Conservation (phyloP, 1,140 invertebrate species). For the Stegodyphus dumicola region DNA sequence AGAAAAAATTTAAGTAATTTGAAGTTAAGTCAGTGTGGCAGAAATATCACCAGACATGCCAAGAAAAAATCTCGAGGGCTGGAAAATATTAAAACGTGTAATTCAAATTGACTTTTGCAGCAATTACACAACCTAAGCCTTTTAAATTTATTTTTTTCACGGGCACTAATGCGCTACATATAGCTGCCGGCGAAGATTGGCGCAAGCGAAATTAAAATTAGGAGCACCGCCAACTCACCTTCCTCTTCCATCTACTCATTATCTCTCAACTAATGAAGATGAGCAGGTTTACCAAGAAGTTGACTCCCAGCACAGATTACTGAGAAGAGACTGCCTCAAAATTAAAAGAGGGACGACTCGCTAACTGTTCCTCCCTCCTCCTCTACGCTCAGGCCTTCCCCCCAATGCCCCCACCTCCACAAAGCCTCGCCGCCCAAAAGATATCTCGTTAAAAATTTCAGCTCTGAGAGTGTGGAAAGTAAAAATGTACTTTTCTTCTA, state of each 20-base stretch:
- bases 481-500: no score
- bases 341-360: not conserved
- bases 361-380: not conserved
- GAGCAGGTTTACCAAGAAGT: constrained; percentile 5
- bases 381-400: not conserved
- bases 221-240: not conserved
- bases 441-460: not conserved
- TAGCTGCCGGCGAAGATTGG: constrained; percentile 8
- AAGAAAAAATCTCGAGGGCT: no score
- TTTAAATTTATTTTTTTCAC: constrained; percentile 28
- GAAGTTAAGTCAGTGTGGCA: no score
- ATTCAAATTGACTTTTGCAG: constrained; percentile 1
- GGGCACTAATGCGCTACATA: not conserved
- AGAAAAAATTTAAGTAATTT: no score
- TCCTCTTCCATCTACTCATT: constrained; percentile 1
- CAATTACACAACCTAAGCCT: constrained; percentile 46
- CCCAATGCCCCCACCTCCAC: no score
- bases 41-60: no score
- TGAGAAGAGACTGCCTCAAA: not conserved
- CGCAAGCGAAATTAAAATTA: constrained; percentile 40
- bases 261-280: constrained; percentile 24
- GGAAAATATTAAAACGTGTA: not conserved
- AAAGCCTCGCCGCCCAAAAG: no score
- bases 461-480: no score
- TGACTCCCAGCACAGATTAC: not conserved